These are phyloP conservation scores for Patella vulgata DNA, from an alignment of 1,140 invertebrate species.

Conservation along the genomic window DNA sequence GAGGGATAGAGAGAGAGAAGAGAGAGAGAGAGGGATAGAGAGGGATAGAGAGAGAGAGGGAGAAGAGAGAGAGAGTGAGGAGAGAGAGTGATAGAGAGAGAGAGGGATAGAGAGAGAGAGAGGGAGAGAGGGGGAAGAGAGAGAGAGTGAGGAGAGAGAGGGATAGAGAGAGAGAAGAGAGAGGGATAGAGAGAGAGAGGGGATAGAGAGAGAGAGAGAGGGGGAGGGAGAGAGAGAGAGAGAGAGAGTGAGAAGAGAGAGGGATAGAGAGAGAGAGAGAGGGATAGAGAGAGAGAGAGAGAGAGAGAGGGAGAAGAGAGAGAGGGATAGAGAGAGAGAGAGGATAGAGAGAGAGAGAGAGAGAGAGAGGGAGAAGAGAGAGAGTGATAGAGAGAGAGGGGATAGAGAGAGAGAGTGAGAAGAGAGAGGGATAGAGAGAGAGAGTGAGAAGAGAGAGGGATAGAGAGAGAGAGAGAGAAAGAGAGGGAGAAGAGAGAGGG, in stretches of 20 bases:
- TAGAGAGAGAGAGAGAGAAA: too few relatives aligned
- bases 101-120: conserved; percentile 7
- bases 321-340: too few relatives aligned
- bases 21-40: too few relatives aligned
- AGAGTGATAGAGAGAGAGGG: too few relatives aligned
- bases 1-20: too few relatives aligned
- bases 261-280: neutral
- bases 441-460: too few relatives aligned
- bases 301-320: neutral
- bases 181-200: neutral
- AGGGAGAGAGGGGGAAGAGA: conserved; percentile 3
- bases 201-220: conserved; percentile 3
- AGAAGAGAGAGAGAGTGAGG: conserved; percentile 4
- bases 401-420: too few relatives aligned
- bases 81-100: neutral
- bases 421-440: too few relatives aligned
- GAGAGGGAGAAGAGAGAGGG: too few relatives aligned
- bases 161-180: neutral
- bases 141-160: neutral
- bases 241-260: neutral
- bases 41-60: conserved; percentile 2
- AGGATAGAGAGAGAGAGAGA: neutral
- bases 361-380: neutral
- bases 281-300: neutral
- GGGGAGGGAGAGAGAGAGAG: neutral